Conservation (phyloP, 2,113 vertebrate genomes). For the Podarcis raffonei region DNA sequence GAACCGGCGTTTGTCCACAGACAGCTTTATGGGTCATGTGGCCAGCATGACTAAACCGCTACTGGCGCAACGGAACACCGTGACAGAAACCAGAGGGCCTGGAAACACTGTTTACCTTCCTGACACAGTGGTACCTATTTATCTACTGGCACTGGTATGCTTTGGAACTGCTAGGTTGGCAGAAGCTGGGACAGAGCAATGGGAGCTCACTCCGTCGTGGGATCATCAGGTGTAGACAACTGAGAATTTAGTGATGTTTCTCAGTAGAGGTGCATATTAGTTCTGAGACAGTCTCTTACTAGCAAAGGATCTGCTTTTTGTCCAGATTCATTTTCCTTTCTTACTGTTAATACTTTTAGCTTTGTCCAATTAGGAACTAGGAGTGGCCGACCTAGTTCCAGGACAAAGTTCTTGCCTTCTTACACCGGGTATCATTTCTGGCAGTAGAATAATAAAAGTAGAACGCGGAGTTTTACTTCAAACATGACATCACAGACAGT, state of each 20-base stretch:
- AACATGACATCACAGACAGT: not conserved
- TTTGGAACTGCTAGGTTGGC: no score
- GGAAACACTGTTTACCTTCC: no score
- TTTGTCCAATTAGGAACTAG: not conserved
- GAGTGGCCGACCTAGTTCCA: not conserved
- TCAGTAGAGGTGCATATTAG: not conserved
- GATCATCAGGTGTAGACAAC: no score
- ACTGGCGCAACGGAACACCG: no score
- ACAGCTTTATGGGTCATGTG: no score
- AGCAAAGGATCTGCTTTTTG: not conserved
- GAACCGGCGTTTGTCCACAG: no score
- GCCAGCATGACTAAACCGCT: no score
- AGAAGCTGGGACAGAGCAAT: no score
- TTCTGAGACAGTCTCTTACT: not conserved
- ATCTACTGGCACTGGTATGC: no score
- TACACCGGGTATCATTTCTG: not conserved
- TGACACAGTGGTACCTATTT: no score
- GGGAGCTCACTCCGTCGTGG: no score
- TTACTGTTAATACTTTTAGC: not conserved
- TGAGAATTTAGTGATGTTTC: not conserved
- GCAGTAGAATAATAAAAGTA: not conserved
- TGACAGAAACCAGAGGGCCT: no score
- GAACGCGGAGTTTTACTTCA: constrained; percentile 23
- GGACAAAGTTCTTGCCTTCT: not conserved
- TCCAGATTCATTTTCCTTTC: not conserved